These are phyloP conservation scores for Beris morrisii DNA, from an alignment of 2,888 invertebrate genomes.

Conservation along the genomic window DNA sequence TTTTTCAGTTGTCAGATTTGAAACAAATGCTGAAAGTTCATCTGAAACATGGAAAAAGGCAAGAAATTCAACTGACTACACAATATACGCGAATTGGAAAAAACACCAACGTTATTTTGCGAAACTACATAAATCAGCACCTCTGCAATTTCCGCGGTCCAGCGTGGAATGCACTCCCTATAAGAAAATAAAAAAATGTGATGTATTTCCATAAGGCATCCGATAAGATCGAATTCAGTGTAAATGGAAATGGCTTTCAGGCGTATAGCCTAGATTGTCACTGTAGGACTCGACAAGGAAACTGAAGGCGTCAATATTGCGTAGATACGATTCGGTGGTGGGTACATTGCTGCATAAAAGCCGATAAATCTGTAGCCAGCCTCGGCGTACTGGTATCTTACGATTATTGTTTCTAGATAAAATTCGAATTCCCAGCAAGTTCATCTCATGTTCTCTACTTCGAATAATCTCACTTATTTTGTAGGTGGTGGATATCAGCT, in stretches of 20 bases:
- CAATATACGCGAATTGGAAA: background rate
- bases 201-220: slow-evolving; percentile 24
- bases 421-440: background rate
- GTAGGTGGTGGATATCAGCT: too few relatives aligned
- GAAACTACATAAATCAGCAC: slow-evolving; percentile 29
- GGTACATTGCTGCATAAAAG: background rate
- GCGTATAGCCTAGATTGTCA: slow-evolving; percentile 3
- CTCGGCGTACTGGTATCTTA: background rate
- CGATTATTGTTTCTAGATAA: background rate
- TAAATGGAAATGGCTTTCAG: slow-evolving; percentile 21
- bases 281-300: slow-evolving; percentile 5
- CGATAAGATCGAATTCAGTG: slow-evolving; percentile 28
- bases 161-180: slow-evolving; percentile 4
- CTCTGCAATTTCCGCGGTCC: slow-evolving; percentile 30
- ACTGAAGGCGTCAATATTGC: slow-evolving; percentile 24
- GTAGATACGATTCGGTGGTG: slow-evolving; percentile 20
- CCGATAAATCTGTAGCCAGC: slow-evolving; percentile 20
- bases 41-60: too few relatives aligned
- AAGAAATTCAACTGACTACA: too few relatives aligned
- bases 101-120: slow-evolving; percentile 28
- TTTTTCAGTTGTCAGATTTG: too few relatives aligned
- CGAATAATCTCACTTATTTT: slow-evolving; percentile 10
- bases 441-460: background rate
- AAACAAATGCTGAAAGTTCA: too few relatives aligned
- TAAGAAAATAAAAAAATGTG: slow-evolving; percentile 22